Evolutionary conservation across 92 coral and sea anemone genomes (phyloP), one percentile per base, ranked within the genome.

Genomic region (Umimayanthus chanpuru): DNA sequence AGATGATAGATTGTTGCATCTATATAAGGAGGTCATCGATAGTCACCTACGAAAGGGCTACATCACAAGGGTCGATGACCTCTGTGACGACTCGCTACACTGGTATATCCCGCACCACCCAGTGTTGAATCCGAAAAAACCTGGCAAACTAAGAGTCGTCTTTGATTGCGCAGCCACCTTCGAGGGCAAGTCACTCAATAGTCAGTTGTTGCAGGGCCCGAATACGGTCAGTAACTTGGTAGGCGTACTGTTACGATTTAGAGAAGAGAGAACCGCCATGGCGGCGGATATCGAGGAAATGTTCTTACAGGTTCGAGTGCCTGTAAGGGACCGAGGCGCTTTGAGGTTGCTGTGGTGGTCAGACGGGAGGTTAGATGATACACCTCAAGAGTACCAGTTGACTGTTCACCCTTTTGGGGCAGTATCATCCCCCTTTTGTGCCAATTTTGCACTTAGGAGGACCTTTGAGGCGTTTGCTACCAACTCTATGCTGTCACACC

Each of bases 361-460:
- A 14, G 74, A 68, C 29, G 74, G 74, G 18, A n/a, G 29, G 18
- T 68, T 68, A 68, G 74, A 68, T 14, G 18, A 12, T 14, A 68
- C 18, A 12, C 74, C 74, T 12, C 29, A 12, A 79, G 79, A 53
- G 81, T 89, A 23, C 81, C 88, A 8, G 82, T 88, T 50, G 76
- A 76, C 30, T n/a, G n/a, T n/a, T n/a, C n/a, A n/a, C n/a, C n/a
- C n/a, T n/a, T n/a, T n/a, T n/a, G n/a, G n/a, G n/a, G n/a, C n/a
- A n/a, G n/a, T n/a, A n/a, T n/a, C n/a, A n/a, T n/a, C n/a, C n/a
- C n/a, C n/a, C n/a, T 79, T 53, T 82, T 87, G 89, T 87, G 89
- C 89, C 41, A 87, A 77, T 53, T 86, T 86, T 53, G 82, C 89
- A 7, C 23, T 83, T 75, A 71, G 30, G 44, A 89, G 55, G 30